These are phyloP conservation scores for Diorhabda elongata DNA, from an alignment of 1,140 invertebrate species.

Conservation along the genomic window DNA sequence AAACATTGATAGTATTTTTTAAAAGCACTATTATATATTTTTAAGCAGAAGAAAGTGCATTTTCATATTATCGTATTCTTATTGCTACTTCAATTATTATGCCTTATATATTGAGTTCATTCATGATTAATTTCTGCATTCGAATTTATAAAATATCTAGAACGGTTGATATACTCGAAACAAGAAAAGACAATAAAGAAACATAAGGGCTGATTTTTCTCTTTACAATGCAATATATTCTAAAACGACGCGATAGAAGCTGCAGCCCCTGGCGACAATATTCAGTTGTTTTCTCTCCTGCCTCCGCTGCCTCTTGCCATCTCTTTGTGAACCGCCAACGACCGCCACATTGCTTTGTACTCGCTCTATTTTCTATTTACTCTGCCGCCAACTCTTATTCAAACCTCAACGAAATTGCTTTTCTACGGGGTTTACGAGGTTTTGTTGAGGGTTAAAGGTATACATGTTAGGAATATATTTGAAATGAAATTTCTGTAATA, in stretches of 20 bases:
- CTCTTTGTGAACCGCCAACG: background rate
- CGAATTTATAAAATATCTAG: no score
- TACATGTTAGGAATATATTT: background rate
- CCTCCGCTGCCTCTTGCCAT: background rate
- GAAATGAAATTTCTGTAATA: background rate
- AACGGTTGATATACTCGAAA: background rate
- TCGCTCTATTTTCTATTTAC: conserved; percentile 2
- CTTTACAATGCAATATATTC: conserved; percentile 1
- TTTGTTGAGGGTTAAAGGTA: background rate
- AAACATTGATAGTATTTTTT: no score
- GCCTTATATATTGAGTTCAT: no score
- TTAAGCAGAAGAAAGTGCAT: no score
- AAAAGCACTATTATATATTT: no score
- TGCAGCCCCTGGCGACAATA: background rate
- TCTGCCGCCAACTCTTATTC: background rate
- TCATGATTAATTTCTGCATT: no score
- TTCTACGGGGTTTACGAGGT: conserved; percentile 1
- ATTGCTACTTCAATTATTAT: no score
- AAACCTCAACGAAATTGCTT: conserved; percentile 2
- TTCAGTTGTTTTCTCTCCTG: background rate
- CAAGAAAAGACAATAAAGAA: background rate
- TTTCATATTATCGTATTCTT: no score
- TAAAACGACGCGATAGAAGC: conserved; percentile 1
- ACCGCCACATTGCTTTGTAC: conserved; percentile 1
- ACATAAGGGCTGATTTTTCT: background rate